A percentile compares a stretch with the other conserved stretches of the same genome.
Evolutionary conservation across 2,113 vertebrate species (phyloP).

Genomic region (Corydoras sp.): DNA sequence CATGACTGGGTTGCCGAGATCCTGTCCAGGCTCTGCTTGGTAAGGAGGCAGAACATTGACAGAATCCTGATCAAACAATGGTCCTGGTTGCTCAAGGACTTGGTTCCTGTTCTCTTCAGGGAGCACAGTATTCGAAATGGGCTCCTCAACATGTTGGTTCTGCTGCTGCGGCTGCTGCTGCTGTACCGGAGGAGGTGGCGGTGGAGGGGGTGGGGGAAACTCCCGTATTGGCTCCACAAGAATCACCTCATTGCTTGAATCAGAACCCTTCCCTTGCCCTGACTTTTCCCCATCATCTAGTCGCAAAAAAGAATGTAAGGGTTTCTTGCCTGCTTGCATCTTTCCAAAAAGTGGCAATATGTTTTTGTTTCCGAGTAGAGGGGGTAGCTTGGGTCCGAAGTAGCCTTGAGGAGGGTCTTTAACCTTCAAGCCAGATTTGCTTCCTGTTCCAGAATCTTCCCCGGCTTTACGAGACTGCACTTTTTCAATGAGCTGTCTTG

Average conservation of each 20-base stretch:
- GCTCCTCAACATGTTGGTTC: constrained; percentile 58
- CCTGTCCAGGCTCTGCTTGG: constrained; percentile 59
- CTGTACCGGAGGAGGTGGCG: constrained; percentile 61
- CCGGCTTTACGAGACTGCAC: constrained; percentile 81
- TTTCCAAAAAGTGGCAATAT: constrained; percentile 93
- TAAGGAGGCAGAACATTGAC: constrained; percentile 61
- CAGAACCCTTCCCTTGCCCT: constrained; percentile 58
- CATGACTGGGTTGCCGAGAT: constrained; percentile 62
- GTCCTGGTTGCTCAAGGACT: constrained; percentile 59
- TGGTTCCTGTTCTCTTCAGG: constrained; percentile 63
- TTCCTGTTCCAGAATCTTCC: constrained; percentile 59
- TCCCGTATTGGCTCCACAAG: constrained; percentile 72
- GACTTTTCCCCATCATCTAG: constrained; percentile 68
- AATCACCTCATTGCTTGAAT: constrained; percentile 69
- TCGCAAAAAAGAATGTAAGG: constrained; percentile 67
- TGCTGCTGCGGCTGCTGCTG: constrained; percentile 46
- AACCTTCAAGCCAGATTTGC: constrained; percentile 83
- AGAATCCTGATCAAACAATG: constrained; percentile 62
- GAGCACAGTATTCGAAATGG: constrained; percentile 39
- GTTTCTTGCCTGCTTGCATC: constrained; percentile 79
- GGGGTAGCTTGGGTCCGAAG: constrained; percentile 95
- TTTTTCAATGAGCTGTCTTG: constrained; percentile 87
- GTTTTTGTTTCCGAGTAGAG: constrained; percentile 81
- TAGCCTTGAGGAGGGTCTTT: constrained; percentile 96
- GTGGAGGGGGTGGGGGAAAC: constrained; percentile 74